phyloP scores from a whole-genome alignment of 2,888 invertebrate species.

The Cheilosia pagana region DNA sequence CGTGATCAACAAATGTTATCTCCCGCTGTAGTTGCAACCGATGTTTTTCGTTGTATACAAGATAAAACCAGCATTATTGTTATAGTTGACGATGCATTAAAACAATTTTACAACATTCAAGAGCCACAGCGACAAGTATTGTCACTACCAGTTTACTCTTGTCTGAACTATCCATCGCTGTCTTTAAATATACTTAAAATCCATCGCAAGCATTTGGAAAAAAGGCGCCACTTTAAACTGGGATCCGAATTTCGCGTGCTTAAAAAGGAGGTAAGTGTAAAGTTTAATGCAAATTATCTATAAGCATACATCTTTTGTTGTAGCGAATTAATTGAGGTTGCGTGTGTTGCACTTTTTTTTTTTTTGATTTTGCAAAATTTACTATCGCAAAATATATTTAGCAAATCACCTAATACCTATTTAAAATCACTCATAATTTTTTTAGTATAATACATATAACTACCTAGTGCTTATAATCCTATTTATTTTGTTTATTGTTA shows the following conservation, averaged over 20 bases:
- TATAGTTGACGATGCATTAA: constrained; percentile 78
- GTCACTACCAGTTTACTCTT: constrained; percentile 32
- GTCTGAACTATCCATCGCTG: constrained; percentile 65
- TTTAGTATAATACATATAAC: too few species aligned
- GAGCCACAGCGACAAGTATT: constrained; percentile 35
- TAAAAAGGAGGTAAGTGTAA: constrained; percentile 78
- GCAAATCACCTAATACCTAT: too few species aligned
- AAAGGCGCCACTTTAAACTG: constrained; percentile 76
- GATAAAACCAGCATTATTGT: constrained; percentile 78
- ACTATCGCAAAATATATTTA: too few species aligned
- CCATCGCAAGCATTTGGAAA: constrained; percentile 75
- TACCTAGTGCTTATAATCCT: too few species aligned
- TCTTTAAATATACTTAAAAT: constrained; percentile 78
- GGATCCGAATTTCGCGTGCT: constrained; percentile 78
- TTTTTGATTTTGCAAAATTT: too few species aligned
- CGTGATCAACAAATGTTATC: constrained; percentile 78
- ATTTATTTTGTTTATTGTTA: too few species aligned
- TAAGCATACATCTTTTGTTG: too few species aligned
- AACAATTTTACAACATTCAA: constrained; percentile 66
- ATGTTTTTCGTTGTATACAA: constrained; percentile 78
- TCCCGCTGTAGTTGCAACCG: constrained; percentile 78
- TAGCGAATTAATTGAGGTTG: too few species aligned
- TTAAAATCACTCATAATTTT: too few species aligned
- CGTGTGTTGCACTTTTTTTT: too few species aligned
- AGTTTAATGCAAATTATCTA: not conserved